Conservation (phyloP, 2,888 invertebrate species). For the Ypsolopha scabrella region DNA sequence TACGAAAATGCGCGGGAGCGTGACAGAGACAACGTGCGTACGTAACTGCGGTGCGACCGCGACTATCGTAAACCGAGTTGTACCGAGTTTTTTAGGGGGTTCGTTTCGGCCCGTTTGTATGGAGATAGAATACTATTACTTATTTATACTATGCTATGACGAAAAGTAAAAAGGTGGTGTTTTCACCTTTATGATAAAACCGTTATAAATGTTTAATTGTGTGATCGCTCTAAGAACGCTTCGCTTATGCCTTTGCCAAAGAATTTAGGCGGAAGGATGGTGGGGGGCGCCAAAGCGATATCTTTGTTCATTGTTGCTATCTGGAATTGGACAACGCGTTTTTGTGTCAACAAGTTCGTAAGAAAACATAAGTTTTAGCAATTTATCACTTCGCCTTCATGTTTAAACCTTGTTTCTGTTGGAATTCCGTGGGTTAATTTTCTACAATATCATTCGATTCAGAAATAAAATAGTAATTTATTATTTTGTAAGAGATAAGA, state of each 20-base stretch:
- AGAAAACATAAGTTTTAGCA: not conserved
- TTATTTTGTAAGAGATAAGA: too few species aligned
- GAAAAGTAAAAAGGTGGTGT: not conserved
- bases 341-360: not conserved
- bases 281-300: not conserved
- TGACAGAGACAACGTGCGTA: too few species aligned
- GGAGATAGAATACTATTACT: too few species aligned
- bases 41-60: too few species aligned
- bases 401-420: not conserved
- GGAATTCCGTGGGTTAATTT: too few species aligned
- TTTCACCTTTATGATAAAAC: not conserved
- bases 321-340: not conserved
- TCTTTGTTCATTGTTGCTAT: constrained; percentile 1
- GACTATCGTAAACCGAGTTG: too few species aligned
- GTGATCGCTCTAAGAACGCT: too few species aligned
- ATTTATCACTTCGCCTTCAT: not conserved
- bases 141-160: too few species aligned
- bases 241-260: not conserved
- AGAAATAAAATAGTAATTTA: not conserved
- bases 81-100: too few species aligned
- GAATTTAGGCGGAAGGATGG: not conserved
- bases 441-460: too few species aligned
- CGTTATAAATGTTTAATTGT: not conserved
- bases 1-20: too few species aligned
- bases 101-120: too few species aligned